Evolutionary conservation across 2,113 vertebrate species (phyloP).

Genomic region (Trachemys scripta): DNA sequence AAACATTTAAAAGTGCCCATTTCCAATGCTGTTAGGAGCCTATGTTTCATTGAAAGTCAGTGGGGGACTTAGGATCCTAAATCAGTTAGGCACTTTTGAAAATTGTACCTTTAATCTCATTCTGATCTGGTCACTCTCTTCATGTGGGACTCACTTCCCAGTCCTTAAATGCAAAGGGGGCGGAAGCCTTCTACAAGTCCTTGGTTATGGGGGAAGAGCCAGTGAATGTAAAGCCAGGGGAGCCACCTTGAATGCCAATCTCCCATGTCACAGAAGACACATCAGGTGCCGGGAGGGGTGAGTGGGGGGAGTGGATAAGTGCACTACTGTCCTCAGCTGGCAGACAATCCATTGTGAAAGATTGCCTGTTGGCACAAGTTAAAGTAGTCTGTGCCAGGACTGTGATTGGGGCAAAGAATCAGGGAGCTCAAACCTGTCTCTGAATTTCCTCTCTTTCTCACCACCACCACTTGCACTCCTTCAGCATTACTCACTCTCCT

Average conservation of each 20-base stretch:
- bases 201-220: not conserved
- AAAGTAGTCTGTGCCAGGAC: not conserved
- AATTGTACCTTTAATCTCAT: not conserved
- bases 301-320: not conserved
- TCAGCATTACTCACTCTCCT: not conserved
- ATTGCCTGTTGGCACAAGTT: not conserved
- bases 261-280: not conserved
- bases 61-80: not conserved
- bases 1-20: not conserved
- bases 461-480: not conserved
- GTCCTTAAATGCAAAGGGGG: not conserved
- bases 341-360: not conserved
- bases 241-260: not conserved
- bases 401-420: not conserved
- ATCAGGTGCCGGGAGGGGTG: not conserved
- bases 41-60: not conserved
- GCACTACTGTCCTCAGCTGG: not conserved
- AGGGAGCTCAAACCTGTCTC: not conserved
- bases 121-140: not conserved
- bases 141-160: not conserved
- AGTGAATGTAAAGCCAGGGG: not conserved
- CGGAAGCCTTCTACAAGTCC: not conserved
- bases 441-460: not conserved
- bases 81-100: not conserved
- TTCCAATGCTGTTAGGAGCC: not conserved